phyloP scores from a whole-genome alignment of 2,113 vertebrate genomes.

The Arvicanthis niloticus region DNA sequence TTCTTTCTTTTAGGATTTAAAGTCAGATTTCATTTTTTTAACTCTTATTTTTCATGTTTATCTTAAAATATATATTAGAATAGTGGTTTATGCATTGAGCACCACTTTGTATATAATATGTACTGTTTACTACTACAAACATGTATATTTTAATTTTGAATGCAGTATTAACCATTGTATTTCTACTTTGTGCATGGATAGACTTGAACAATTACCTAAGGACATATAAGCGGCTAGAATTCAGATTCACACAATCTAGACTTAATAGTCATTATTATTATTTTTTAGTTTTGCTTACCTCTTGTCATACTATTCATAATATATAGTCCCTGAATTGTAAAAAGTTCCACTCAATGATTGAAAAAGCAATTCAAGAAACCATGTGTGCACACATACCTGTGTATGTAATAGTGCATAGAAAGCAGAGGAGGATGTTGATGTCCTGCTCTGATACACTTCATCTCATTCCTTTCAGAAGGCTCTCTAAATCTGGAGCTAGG shows the following conservation, averaged over 20 bases:
- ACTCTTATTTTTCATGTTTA: constrained; percentile 1
- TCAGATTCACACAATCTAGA: constrained; percentile 3
- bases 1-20: not conserved
- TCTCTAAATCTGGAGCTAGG: not conserved
- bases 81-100: constrained; percentile 38
- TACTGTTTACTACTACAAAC: not conserved
- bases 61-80: constrained; percentile 49
- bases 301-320: constrained; percentile 24
- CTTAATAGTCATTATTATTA: not conserved
- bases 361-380: constrained; percentile 25
- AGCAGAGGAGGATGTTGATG: not conserved
- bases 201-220: constrained; percentile 18
- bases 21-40: constrained; percentile 49
- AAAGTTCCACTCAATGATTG: constrained; percentile 24
- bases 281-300: not conserved
- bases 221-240: not conserved
- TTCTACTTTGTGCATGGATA: not conserved
- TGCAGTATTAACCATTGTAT: not conserved
- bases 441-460: not conserved
- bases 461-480: not conserved
- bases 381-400: not conserved
- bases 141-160: constrained; percentile 45
- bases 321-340: not conserved
- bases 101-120: not conserved
- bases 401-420: not conserved